These are phyloP conservation scores for Vireo altiloquus DNA, from an alignment of 2,113 vertebrate species.

Conservation along the genomic window DNA sequence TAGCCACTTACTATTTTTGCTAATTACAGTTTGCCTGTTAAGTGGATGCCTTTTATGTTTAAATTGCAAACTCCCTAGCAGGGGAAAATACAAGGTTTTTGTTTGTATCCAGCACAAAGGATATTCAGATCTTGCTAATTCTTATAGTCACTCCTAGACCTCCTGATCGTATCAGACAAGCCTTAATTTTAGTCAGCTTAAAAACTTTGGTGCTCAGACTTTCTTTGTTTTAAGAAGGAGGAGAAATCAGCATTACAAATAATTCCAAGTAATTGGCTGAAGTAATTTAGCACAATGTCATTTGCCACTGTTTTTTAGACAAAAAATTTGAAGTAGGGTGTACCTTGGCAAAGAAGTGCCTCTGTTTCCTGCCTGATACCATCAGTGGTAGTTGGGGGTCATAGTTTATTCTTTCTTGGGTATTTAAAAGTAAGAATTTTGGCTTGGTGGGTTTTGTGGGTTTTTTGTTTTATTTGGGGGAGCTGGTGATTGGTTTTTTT, in stretches of 20 bases:
- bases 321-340: not conserved
- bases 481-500: not conserved
- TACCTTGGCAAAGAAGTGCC: not conserved
- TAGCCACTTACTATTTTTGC: not conserved
- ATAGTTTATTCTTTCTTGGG: not conserved
- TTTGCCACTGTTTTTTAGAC: not conserved
- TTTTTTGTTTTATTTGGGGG: not conserved
- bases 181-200: not conserved
- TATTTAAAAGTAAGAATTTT: not conserved
- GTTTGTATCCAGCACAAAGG: not conserved
- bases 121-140: not conserved
- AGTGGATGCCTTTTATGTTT: not conserved
- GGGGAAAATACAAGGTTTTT: not conserved
- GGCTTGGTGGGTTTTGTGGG: not conserved
- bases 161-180: not conserved
- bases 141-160: not conserved
- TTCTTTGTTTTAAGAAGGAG: not conserved
- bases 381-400: not conserved
- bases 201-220: not conserved
- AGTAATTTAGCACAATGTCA: not conserved
- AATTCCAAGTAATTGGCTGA: not conserved
- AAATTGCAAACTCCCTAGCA: not conserved
- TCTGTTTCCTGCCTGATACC: not conserved
- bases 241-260: not conserved
- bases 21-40: not conserved